A percentile compares a stretch with the other conserved stretches of the same genome.
Conservation (phyloP, 2,113 vertebrate genomes). For the Gracilinanus agilis region DNA sequence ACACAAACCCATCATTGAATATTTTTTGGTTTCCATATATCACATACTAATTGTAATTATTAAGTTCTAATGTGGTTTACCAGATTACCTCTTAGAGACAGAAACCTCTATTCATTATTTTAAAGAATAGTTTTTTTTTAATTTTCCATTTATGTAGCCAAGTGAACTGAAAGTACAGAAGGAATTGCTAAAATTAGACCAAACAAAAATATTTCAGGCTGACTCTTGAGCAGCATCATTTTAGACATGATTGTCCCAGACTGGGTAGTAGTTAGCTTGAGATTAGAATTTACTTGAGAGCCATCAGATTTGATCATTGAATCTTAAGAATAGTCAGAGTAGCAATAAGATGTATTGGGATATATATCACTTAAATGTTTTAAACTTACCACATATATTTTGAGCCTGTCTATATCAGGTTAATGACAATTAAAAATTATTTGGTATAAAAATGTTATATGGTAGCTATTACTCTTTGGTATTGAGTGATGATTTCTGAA, state of each 20-base stretch:
- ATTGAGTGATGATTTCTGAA: slow-evolving; percentile 18
- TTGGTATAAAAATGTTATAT: neutral
- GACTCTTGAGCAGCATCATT: neutral
- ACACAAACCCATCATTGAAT: neutral
- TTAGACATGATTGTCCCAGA: neutral
- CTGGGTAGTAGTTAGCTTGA: neutral
- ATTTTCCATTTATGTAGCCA: slow-evolving; percentile 25
- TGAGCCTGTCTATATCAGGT: slow-evolving; percentile 20
- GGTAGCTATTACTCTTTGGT: neutral
- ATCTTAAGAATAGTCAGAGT: neutral
- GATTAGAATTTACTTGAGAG: neutral
- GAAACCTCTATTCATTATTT: slow-evolving; percentile 19
- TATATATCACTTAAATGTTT: neutral
- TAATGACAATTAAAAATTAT: slow-evolving; percentile 30
- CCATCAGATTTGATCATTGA: neutral
- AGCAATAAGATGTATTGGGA: neutral
- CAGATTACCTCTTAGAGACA: neutral
- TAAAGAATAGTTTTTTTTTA: slow-evolving; percentile 11
- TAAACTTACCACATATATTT: neutral
- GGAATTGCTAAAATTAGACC: neutral
- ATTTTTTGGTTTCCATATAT: neutral
- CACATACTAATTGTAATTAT: neutral
- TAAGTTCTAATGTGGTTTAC: neutral
- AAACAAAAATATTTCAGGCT: neutral
- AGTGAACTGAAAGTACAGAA: slow-evolving; percentile 8